Percentiles rank a stretch among this genome's conserved stretches.
phyloP scores from a whole-genome alignment of 2,113 vertebrate genomes.

The Rutilus rutilus region DNA sequence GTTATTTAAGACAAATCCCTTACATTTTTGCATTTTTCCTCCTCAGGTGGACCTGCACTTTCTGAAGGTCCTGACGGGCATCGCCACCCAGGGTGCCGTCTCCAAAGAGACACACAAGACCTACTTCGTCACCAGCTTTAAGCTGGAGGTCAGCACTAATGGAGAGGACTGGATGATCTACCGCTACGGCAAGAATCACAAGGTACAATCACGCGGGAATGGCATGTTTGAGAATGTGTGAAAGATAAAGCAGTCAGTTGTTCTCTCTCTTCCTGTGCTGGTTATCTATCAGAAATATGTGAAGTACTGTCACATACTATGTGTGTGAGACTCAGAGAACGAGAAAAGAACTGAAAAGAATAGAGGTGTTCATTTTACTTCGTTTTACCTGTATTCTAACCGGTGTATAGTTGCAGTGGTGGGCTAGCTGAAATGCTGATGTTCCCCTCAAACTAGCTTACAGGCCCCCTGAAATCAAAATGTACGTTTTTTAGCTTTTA shows the following conservation, averaged over 20 bases:
- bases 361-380: background rate
- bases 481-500: too few species aligned
- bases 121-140: constrained; percentile 87
- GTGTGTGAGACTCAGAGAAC: background rate
- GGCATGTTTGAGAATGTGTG: background rate
- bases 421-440: background rate
- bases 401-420: background rate
- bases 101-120: constrained; percentile 85
- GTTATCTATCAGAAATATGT: constrained; percentile 29
- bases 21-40: background rate
- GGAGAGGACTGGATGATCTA: constrained; percentile 93
- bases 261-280: constrained; percentile 12
- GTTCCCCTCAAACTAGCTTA: background rate
- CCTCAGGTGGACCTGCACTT: constrained; percentile 93
- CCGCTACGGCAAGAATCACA: constrained; percentile 88
- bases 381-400: background rate
- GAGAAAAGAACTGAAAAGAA: background rate
- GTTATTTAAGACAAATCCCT: background rate
- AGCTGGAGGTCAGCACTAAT: constrained; percentile 89
- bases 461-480: too few species aligned
- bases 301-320: background rate
- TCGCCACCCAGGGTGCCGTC: constrained; percentile 88
- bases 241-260: background rate
- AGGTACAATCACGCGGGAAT: constrained; percentile 72
- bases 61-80: constrained; percentile 88